Conservation (phyloP, 2,888 invertebrate genomes). For the Lordiphosa fenestrarum region DNA sequence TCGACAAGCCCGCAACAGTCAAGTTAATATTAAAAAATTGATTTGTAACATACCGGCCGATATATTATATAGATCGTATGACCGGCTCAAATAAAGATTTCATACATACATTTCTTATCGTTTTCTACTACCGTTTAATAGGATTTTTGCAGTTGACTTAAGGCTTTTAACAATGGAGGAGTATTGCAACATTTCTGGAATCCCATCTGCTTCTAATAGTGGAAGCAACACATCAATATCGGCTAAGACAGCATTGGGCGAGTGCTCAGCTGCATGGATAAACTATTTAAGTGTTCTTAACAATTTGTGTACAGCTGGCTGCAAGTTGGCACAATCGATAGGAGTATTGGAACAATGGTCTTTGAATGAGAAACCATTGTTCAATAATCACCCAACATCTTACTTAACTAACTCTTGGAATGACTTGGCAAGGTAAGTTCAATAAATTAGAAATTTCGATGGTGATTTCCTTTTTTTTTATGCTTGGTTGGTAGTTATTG, state of each 20-base stretch:
- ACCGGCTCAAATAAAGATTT: too few relatives aligned
- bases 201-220: conserved; percentile 53
- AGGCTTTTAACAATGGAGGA: conserved; percentile 25
- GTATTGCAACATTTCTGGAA: conserved; percentile 31
- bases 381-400: conserved; percentile 53
- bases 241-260: conserved; percentile 68
- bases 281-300: conserved; percentile 81
- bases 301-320: conserved; percentile 84
- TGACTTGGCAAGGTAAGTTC: conserved; percentile 80
- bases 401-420: conserved; percentile 84
- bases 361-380: conserved; percentile 32
- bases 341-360: conserved; percentile 79
- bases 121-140: too few relatives aligned
- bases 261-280: conserved; percentile 74
- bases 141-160: too few relatives aligned
- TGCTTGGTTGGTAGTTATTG: too few relatives aligned
- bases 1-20: too few relatives aligned
- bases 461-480: too few relatives aligned
- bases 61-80: too few relatives aligned
- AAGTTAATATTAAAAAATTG: too few relatives aligned
- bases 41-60: too few relatives aligned
- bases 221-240: conserved; percentile 66
- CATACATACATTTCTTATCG: too few relatives aligned
- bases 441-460: neutral
- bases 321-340: conserved; percentile 83